Base-by-base conservation (phyloP, 2,113 vertebrate species). In the Ictalurus furcatus region DNA sequence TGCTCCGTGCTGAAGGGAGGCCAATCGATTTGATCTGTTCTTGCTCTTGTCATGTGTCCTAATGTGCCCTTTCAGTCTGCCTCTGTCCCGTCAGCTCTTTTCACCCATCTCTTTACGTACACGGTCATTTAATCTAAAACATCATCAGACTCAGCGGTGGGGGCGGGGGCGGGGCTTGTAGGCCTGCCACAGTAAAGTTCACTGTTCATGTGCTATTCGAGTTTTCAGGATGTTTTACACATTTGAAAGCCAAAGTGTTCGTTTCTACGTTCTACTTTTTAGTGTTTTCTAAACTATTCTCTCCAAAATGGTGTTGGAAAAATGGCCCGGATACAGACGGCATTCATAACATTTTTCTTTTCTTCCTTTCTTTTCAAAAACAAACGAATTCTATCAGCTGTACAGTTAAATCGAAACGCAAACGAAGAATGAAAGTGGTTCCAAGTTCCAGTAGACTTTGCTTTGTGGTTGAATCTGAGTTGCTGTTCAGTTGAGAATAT, bases 41-140 rank as follows among this genome's bases (percentile, higher is more conserved):
- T 84, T 44, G 84, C 67, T 81, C 78, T n/a, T n/a, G 16, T 21
- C 59, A 67, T 52, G 30, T 85, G 8, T 89, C 81, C 58, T 52
- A 52, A 34, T 59, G 65, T 63, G 34, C 81, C 59, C 52, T 87
- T 67, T 17, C 81, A 12, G 73, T 82, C 44, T 67, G 73, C 7
- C 21, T 76, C 82, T 90, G 30, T 61, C 30, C 37, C 19, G 16
- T 65, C 74, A 78, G 34, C 58, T 34, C n/a, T 40, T 59, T 90
- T 86, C 78, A 79, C 88, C n/a, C 81, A 87, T 4, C 67, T n/a
- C 63, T 65, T 65, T 28, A 65, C 3, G 0, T 25, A 13, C 63
- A 13, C 16, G 9, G 25, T 65, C 28, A 65, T 65, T 28, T 65
- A 28, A 65, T 23, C 59, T 58, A 63, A 25, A 28, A 28, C 25